Conservation (phyloP, 37 sponge, comb jelly and placozoan species). For the Beroe ovata region DNA sequence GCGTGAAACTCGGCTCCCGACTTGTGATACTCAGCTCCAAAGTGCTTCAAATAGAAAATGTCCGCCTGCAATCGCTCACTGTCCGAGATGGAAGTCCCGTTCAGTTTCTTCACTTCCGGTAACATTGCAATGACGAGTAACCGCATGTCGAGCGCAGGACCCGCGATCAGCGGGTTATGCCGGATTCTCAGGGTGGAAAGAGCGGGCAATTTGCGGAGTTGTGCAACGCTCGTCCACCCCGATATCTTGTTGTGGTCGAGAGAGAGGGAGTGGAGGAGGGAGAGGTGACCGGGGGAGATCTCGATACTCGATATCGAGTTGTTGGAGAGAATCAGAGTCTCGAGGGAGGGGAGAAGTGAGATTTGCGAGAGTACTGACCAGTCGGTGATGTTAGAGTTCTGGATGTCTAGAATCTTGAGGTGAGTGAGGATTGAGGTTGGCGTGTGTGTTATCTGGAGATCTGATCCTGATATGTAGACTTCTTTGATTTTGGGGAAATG, state of each 20-base stretch:
- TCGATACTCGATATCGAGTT: conserved; percentile 15
- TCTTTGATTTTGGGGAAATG: conserved; percentile 29
- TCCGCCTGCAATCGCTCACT: conserved; percentile 53
- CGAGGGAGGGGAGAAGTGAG: conserved; percentile 12
- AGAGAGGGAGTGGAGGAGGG: not conserved
- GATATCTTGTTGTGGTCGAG: conserved; percentile 32
- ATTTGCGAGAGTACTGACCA: conserved; percentile 1
- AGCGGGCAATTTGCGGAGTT: conserved; percentile 4
- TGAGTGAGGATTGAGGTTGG: not conserved
- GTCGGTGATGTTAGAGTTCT: conserved; percentile 10
- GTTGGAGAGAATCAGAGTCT: conserved; percentile 55
- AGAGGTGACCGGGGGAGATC: not conserved
- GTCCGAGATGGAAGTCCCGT: conserved; percentile 48
- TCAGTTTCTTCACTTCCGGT: not conserved
- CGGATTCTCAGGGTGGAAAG: conserved; percentile 1
- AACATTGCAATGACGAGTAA: conserved; percentile 41
- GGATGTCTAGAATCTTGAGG: conserved; percentile 3
- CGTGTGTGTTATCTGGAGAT: conserved; percentile 6
- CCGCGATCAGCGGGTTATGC: conserved; percentile 26
- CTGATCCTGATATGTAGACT: conserved; percentile 52
- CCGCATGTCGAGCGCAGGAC: conserved; percentile 49
- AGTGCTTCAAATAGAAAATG: conserved; percentile 42
- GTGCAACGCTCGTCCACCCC: conserved; percentile 17
- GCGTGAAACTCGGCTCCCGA: not conserved
- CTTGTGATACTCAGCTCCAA: conserved; percentile 17